A percentile compares a stretch with the other conserved stretches of the same genome.
Evolutionary conservation across 2,888 invertebrate genomes (phyloP).

Genomic region (Chromoteleia sp.): DNA sequence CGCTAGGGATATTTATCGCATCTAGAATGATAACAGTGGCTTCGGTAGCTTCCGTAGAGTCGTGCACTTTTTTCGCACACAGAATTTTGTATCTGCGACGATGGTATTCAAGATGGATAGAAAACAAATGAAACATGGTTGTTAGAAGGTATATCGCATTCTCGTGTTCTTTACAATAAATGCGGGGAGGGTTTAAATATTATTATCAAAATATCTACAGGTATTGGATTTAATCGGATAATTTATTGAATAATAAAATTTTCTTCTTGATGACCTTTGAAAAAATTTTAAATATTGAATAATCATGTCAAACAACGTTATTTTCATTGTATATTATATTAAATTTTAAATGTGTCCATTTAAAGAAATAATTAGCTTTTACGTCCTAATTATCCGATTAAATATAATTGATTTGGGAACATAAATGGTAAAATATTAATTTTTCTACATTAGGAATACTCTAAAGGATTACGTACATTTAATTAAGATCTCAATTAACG

Average conservation of each 20-base stretch:
- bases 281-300: no score
- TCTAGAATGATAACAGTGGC: conserved; percentile 94
- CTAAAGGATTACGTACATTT: background rate
- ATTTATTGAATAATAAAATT: background rate
- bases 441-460: background rate
- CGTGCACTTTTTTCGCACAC: conserved; percentile 95
- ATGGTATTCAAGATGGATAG: conserved; percentile 69
- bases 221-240: conserved; percentile 25
- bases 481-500: conserved; percentile 2
- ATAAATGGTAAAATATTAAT: background rate
- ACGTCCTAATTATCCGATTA: conserved; percentile 16
- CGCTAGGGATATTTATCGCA: conserved; percentile 93
- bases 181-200: conserved; percentile 25
- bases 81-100: conserved; percentile 99
- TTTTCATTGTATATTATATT: no score
- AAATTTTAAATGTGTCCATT: no score
- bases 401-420: conserved; percentile 3
- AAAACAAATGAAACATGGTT: conserved; percentile 73
- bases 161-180: conserved; percentile 45
- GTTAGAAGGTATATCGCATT: conserved; percentile 69
- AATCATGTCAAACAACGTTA: background rate
- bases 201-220: conserved; percentile 23
- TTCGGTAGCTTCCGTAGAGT: conserved; percentile 90
- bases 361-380: no score
- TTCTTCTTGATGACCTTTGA: no score